Base-by-base conservation (phyloP, 2,113 vertebrate genomes). In the Daboia siamensis region DNA sequence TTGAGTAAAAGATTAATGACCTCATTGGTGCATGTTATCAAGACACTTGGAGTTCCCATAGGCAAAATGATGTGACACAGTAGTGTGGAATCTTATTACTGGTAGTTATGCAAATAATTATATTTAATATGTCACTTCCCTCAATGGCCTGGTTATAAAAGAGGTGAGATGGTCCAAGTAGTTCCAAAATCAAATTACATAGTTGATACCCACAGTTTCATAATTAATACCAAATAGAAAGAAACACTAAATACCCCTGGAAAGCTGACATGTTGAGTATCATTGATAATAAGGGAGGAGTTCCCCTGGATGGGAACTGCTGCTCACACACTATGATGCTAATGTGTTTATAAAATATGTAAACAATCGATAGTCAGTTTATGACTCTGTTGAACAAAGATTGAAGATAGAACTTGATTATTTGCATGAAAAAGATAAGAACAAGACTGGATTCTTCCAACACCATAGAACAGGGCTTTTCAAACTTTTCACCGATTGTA, bases 211-310 rank as follows among this genome's bases (percentile, higher is more conserved):
- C 69, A 61, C 59, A 92, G 61, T 91, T 69, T 17, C 6, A 92
- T 55, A 69, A 69, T 20, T 8, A 85, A 1, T 0, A 1, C 5
- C 46, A 86, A 51, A 64, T 61, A 84, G 44, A 61, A 80, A 59
- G 80, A 26, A 52, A 46, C 24, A 20, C 26, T 5, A 64, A 48
- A 90, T 44, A 33, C 3, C 3, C 54, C 44, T 88, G 52, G 87
- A 87, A 90, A 94, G 87, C 29, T 61, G 91, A 46, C 13, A 23
- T 69, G 1, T n/a, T 93, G 26, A 89, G 39, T 64, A 91, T 94
- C 85, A 10, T n/a, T 93, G 93, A n/a, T 46, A 84, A 9, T 26
- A 85, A 90, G 26, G 5, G 74, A 15, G 33, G 84, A 74, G 59
- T 44, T 86, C 89, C 69, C 90, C 48, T 94, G 9, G 26, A 13